Base-by-base conservation (phyloP, 2,797 vertebrate genomes). In the Acrocephalus scirpaceus region DNA sequence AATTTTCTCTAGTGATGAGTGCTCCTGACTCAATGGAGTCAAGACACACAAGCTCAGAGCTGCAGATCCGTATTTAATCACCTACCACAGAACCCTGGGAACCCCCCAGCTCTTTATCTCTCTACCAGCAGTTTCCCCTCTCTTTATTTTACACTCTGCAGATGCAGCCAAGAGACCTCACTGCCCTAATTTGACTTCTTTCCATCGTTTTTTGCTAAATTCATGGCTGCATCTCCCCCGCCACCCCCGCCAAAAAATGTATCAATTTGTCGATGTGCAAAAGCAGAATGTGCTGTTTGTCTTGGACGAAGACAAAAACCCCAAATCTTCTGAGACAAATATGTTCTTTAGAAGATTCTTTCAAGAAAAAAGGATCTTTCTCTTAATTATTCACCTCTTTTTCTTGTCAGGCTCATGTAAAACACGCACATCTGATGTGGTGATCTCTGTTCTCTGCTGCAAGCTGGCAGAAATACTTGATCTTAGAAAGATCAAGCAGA, bases 1-100 rank as follows among this genome's bases (percentile, higher is more conserved):
- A 95, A 95, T 64, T 88, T 82, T 93, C 88, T 96, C 88, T 85
- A 29, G 54, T 95, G 88, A 94, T 34, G 91, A 96, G 92, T 48
- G 88, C 93, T 96, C 53, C 58, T 62, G 80, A 84, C 93, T 84
- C 66, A 77, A 70, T 0, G 44, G 16, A 88, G 71, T 62, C 87
- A 80, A 92, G 66, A 86, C 66, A 67, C 76, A 62, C 40, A 58
- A 65, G 29, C 54, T 73, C 75, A 29, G 42, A 89, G 60, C 62
- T 72, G 83, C 57, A 90, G 90, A 91, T 95, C 93, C 15, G 6
- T 82, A 95, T 91, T 91, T 96, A 92, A 94, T 88, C 57, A 66
- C 54, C 70, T 36, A 80, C 56, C 78, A 58, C 38, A 58, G 27
- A 71, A 26, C 44, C 29, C 7, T 40, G 64, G 70, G 42, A 76